Evolutionary conservation across 2,797 vertebrate genomes (phyloP).

Genomic region (Syngnathus acus): DNA sequence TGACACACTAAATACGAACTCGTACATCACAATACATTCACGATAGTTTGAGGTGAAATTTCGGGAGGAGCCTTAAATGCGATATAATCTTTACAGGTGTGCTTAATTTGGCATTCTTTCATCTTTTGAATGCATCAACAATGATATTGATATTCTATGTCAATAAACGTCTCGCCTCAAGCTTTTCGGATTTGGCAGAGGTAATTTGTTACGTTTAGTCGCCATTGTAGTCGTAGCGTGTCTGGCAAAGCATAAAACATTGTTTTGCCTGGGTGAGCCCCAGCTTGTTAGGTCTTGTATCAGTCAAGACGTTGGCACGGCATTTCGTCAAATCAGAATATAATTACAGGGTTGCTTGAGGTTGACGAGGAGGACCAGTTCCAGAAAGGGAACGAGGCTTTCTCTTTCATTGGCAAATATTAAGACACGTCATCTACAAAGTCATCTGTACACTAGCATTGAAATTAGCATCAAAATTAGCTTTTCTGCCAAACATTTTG

Average conservation of each 20-base stretch:
- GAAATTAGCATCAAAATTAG: not conserved
- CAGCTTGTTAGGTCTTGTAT: conserved; percentile 29
- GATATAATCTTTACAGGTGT: not conserved
- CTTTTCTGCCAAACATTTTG: not conserved
- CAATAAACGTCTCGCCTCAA: not conserved
- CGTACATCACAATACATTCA: too few species aligned
- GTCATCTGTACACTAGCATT: not conserved
- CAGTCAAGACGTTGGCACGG: conserved; percentile 25
- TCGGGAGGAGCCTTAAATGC: too few species aligned
- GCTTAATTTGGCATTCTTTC: not conserved
- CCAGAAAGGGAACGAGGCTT: conserved; percentile 42
- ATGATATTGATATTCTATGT: too few species aligned
- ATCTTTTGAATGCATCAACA: not conserved
- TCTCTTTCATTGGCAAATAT: conserved; percentile 48
- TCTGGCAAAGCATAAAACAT: not conserved
- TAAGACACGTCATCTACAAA: conserved; percentile 25
- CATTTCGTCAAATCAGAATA: conserved; percentile 32
- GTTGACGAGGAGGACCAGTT: conserved; percentile 36
- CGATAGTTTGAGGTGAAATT: too few species aligned
- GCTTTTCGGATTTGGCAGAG: not conserved
- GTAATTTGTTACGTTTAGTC: not conserved
- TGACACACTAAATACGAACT: not conserved
- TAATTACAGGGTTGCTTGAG: conserved; percentile 53
- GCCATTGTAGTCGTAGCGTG: not conserved
- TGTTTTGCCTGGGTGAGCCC: conserved; percentile 16